A percentile compares a stretch with the other conserved stretches of the same genome.
These are phyloP conservation scores for Tenthredo amoena DNA, from an alignment of 2,888 invertebrate species.

Conservation along the genomic window DNA sequence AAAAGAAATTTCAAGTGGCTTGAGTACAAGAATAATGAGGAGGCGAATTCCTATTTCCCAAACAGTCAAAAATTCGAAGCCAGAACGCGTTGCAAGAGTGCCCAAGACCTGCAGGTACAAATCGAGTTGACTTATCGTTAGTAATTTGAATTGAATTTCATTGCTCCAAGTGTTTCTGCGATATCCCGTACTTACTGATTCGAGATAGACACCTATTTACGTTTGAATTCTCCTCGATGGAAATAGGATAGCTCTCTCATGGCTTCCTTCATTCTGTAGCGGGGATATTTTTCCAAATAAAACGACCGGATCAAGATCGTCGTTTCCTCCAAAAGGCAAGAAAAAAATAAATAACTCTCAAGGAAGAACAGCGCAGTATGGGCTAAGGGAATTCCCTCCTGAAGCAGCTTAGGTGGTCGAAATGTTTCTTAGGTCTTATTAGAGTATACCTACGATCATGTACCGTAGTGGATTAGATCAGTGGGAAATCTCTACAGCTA, in stretches of 20 bases:
- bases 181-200: background rate
- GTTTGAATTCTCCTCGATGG: slow-evolving; percentile 21
- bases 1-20: background rate
- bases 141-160: slow-evolving; percentile 26
- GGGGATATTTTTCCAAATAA: background rate
- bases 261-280: background rate
- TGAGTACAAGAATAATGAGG: background rate
- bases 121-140: background rate
- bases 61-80: background rate
- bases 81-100: background rate
- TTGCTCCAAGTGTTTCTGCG: background rate
- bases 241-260: background rate
- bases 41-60: background rate
- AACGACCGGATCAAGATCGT: slow-evolving; percentile 16
- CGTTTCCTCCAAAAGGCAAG: background rate
- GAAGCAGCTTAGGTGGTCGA: slow-evolving; percentile 15
- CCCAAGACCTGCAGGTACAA: background rate
- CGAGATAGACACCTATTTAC: slow-evolving; percentile 1
- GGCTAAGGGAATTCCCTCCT: background rate
- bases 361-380: background rate
- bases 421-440: slow-evolving; percentile 21
- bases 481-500: slow-evolving; percentile 27
- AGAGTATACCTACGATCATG: background rate
- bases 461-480: slow-evolving; percentile 33
- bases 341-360: slow-evolving; percentile 14